phyloP scores from a whole-genome alignment of 2,113 vertebrate species.

The Thymallus thymallus region DNA sequence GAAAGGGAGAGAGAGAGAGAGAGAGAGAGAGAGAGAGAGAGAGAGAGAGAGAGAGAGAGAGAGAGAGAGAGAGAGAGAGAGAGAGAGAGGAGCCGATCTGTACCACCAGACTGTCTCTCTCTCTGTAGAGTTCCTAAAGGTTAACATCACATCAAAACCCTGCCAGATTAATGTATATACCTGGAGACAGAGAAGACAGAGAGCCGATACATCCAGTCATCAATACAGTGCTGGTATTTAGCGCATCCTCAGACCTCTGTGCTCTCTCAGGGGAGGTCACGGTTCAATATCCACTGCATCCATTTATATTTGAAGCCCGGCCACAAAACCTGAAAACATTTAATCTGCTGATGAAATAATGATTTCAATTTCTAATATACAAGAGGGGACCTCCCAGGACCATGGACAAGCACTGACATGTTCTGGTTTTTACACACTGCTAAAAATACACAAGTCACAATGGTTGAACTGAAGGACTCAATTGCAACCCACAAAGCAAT shows the following conservation, averaged over 20 bases:
- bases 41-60: background rate
- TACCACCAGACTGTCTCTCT: too few relatives aligned
- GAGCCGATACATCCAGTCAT: conserved; percentile 22
- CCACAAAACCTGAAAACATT: conserved; percentile 33
- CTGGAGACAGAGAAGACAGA: conserved; percentile 27
- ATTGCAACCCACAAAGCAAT: too few relatives aligned
- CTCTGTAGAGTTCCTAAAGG: too few relatives aligned
- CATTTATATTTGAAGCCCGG: conserved; percentile 29
- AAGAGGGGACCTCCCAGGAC: conserved; percentile 1
- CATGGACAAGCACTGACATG: background rate
- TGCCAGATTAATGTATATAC: too few relatives aligned
- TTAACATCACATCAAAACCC: too few relatives aligned
- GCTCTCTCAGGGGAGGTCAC: background rate
- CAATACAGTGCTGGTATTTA: conserved; percentile 30
- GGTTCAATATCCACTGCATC: conserved; percentile 11
- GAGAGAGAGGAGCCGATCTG: too few relatives aligned
- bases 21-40: too few relatives aligned
- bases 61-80: too few relatives aligned
- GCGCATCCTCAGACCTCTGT: conserved; percentile 15
- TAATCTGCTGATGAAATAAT: conserved; percentile 53
- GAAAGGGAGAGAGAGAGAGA: too few relatives aligned
- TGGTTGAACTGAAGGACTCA: background rate
- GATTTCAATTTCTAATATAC: conserved; percentile 41
- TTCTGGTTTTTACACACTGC: background rate
- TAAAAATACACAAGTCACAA: conserved; percentile 15